These are phyloP conservation scores for Lagria hirta DNA, from an alignment of 2,888 invertebrate species.

Conservation along the genomic window DNA sequence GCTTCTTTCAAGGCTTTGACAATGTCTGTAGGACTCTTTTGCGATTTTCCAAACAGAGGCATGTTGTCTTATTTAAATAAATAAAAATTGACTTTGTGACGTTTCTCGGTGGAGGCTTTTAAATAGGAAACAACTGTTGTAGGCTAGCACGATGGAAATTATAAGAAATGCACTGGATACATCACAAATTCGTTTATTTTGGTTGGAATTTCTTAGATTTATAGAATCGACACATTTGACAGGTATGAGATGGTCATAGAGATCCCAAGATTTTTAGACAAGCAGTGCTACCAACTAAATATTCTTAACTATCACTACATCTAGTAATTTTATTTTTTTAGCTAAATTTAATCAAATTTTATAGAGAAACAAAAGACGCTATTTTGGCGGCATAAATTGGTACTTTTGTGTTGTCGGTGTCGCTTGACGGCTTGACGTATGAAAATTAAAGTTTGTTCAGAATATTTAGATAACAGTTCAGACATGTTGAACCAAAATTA, in stretches of 20 bases:
- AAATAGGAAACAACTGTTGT: slow-evolving; percentile 10
- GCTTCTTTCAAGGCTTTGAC: slow-evolving; percentile 91
- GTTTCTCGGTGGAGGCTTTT: slow-evolving; percentile 23
- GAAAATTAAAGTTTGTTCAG: too few species aligned
- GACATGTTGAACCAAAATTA: too few species aligned
- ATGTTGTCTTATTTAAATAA: slow-evolving; percentile 54
- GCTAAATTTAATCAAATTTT: too few species aligned
- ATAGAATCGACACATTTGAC: slow-evolving; percentile 32
- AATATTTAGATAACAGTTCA: too few species aligned
- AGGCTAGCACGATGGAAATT: slow-evolving; percentile 18
- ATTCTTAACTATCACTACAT: too few species aligned
- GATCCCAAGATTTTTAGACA: slow-evolving; percentile 11
- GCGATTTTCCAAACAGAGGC: slow-evolving; percentile 98
- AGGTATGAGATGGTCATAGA: slow-evolving; percentile 27
- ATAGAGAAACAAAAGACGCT: too few species aligned
- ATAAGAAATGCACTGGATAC: slow-evolving; percentile 36
- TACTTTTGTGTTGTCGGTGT: too few species aligned
- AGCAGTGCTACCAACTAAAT: slow-evolving; percentile 10
- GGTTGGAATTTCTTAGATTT: slow-evolving; percentile 10
- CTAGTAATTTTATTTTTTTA: too few species aligned
- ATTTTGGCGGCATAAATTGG: too few species aligned
- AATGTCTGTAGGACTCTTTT: slow-evolving; percentile 97
- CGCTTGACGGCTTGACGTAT: too few species aligned
- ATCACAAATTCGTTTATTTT: slow-evolving; percentile 39
- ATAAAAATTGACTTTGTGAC: slow-evolving; percentile 16